Conservation (phyloP, 2,888 invertebrate genomes). For the Lepidochitona cinerea region DNA sequence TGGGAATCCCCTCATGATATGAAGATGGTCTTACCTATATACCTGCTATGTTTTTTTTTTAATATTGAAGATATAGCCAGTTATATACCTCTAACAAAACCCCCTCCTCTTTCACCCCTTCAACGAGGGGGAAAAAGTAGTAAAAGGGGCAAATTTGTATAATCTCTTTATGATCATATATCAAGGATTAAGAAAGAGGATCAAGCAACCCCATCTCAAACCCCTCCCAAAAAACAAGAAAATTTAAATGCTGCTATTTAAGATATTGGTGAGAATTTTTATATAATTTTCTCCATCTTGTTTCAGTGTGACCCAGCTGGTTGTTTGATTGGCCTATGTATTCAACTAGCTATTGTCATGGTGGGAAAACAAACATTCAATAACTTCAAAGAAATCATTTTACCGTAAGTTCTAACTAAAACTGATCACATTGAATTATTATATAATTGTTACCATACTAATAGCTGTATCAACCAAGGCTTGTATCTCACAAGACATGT, state of each 20-base stretch:
- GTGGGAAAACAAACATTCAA: slow-evolving; percentile 95
- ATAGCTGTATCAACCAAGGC: too few species aligned
- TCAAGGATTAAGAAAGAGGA: neutral
- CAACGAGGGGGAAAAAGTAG: too few species aligned
- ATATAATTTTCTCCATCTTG: neutral
- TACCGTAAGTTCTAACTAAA: slow-evolving; percentile 91
- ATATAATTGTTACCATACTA: too few species aligned
- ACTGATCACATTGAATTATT: too few species aligned
- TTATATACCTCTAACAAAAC: too few species aligned
- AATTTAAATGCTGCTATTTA: neutral
- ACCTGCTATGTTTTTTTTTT: too few species aligned
- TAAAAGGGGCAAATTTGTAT: too few species aligned
- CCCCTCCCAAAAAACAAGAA: neutral
- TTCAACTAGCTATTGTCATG: slow-evolving; percentile 96
- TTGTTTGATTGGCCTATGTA: slow-evolving; percentile 92
- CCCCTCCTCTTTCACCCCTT: too few species aligned
- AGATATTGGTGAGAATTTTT: neutral
- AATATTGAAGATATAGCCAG: too few species aligned
- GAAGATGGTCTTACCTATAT: too few species aligned
- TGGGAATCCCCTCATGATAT: too few species aligned
- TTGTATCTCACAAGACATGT: too few species aligned
- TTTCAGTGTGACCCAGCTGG: slow-evolving; percentile 91
- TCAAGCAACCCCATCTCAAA: neutral
- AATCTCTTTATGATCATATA: neutral
- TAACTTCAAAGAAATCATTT: slow-evolving; percentile 87